These are phyloP conservation scores for Epistrophe grossulariae DNA, from an alignment of 2,888 invertebrate genomes.

Conservation along the genomic window DNA sequence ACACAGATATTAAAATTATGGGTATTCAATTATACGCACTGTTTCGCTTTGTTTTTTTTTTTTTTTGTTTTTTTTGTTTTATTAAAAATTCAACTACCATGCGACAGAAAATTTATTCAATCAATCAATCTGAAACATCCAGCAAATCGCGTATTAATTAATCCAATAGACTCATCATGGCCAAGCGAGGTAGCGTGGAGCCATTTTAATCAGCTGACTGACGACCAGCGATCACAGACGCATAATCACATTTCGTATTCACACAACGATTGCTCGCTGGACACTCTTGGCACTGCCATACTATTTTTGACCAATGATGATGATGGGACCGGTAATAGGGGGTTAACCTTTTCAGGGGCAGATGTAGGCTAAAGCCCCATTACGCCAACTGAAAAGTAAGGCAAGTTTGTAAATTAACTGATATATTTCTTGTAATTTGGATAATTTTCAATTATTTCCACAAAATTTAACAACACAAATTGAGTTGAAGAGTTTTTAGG, in stretches of 20 bases:
- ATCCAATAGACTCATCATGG: constrained; percentile 45
- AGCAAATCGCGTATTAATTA: constrained; percentile 54
- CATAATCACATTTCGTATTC: constrained; percentile 63
- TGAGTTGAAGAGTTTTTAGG: background rate
- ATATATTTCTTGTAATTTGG: constrained; percentile 49
- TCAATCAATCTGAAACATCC: constrained; percentile 47
- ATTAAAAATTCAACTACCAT: background rate
- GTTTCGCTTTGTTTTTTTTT: background rate
- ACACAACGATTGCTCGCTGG: constrained; percentile 25
- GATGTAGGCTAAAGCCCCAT: background rate
- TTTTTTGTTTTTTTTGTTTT: background rate
- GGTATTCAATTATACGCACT: constrained; percentile 30
- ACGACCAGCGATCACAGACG: background rate
- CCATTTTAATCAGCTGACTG: constrained; percentile 48
- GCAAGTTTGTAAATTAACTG: constrained; percentile 28
- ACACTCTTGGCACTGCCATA: constrained; percentile 48
- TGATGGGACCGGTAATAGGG: background rate
- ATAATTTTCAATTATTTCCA: constrained; percentile 60
- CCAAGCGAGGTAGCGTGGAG: constrained; percentile 14
- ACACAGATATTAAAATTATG: background rate
- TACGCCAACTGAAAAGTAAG: constrained; percentile 46
- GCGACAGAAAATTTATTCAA: constrained; percentile 37
- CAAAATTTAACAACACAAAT: constrained; percentile 19
- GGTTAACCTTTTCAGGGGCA: background rate
- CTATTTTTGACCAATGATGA: constrained; percentile 12